These are phyloP conservation scores for Petaurus breviceps DNA, from an alignment of 2,113 vertebrate species.

Conservation along the genomic window DNA sequence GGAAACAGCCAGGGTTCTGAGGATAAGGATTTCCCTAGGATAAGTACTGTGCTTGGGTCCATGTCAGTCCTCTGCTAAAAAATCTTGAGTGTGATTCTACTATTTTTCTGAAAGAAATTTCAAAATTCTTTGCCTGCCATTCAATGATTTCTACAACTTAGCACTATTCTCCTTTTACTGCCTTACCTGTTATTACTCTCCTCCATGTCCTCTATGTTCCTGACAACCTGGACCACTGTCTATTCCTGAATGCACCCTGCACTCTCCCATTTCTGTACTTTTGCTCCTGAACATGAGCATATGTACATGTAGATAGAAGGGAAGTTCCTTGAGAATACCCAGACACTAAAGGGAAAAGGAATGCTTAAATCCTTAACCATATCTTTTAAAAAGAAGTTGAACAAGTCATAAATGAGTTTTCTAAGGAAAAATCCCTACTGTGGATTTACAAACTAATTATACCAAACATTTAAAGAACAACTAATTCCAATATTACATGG, in stretches of 20 bases:
- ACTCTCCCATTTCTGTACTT: neutral
- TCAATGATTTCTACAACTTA: neutral
- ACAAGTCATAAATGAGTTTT: neutral
- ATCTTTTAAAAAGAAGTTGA: neutral
- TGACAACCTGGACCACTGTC: neutral
- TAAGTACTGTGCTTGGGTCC: neutral
- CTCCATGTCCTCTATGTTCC: neutral
- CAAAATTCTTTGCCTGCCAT: neutral
- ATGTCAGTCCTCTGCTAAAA: neutral
- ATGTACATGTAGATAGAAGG: neutral
- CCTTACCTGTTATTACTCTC: neutral
- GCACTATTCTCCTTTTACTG: neutral
- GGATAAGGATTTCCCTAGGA: neutral
- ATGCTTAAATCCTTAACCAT: neutral
- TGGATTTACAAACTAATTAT: no score
- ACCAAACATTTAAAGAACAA: neutral
- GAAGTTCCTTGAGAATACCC: neutral
- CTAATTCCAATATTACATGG: neutral
- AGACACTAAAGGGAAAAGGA: neutral
- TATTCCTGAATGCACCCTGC: neutral
- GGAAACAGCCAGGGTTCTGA: neutral
- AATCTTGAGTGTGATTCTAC: neutral
- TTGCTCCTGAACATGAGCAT: neutral
- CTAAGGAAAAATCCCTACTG: neutral
- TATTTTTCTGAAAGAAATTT: neutral